These are phyloP conservation scores for Aptenodytes forsteri DNA, from an alignment of 2,113 vertebrate genomes.

Conservation along the genomic window DNA sequence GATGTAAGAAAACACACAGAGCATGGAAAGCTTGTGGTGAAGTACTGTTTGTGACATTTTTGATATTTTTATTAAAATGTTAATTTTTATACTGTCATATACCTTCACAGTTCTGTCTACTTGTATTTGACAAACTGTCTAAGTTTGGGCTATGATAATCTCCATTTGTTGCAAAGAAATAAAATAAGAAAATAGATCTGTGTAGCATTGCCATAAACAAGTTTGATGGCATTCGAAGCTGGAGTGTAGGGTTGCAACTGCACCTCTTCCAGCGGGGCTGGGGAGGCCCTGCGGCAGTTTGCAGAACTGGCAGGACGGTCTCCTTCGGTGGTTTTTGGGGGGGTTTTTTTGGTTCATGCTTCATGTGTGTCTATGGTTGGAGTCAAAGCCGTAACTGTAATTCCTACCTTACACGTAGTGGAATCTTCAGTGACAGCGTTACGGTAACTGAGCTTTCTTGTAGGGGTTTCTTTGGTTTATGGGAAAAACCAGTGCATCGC, in stretches of 20 bases:
- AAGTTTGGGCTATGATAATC: background rate
- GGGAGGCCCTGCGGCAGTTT: background rate
- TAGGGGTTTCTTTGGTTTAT: background rate
- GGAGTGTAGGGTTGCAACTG: background rate
- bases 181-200: no score
- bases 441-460: no score
- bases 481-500: background rate
- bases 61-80: background rate
- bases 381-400: background rate
- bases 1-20: background rate
- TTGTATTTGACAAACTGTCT: background rate
- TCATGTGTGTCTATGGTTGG: background rate
- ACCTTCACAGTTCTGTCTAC: background rate
- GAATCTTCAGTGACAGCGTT: background rate
- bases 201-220: background rate
- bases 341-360: background rate
- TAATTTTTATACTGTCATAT: background rate
- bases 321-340: background rate
- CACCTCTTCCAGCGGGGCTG: background rate
- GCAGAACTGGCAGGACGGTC: background rate
- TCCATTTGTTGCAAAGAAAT: background rate
- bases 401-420: background rate
- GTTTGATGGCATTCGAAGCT: background rate
- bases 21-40: slow-evolving; percentile 22
- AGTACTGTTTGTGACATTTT: background rate